Evolutionary conservation across 1,140 invertebrate genomes (phyloP).

Genomic region (Thrips palmi): DNA sequence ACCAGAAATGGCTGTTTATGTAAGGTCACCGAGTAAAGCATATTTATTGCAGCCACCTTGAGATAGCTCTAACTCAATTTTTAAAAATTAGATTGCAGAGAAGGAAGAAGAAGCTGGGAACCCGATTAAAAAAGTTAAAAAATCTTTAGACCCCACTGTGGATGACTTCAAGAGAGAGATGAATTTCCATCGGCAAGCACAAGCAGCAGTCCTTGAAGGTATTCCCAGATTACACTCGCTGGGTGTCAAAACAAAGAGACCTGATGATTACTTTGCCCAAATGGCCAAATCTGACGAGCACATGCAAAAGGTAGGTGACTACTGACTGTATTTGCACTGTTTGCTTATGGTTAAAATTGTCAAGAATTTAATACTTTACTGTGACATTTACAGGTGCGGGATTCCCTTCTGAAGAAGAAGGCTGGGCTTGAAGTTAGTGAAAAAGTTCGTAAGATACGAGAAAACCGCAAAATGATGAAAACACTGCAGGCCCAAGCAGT

Average conservation of each 20-base stretch:
- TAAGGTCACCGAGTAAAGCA: conserved; percentile 25
- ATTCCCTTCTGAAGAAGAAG: conserved; percentile 70
- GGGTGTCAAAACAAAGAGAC: conserved; percentile 58
- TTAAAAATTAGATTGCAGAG: conserved; percentile 1
- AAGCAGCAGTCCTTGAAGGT: conserved; percentile 62
- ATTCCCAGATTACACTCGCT: conserved; percentile 54
- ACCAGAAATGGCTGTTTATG: conserved; percentile 57
- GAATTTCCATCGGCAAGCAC: conserved; percentile 80
- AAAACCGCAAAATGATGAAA: conserved; percentile 85
- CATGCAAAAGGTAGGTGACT: conserved; percentile 68
- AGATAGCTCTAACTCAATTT: not conserved
- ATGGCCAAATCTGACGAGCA: conserved; percentile 96
- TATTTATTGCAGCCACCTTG: not conserved
- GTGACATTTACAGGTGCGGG: conserved; percentile 37
- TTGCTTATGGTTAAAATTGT: not conserved
- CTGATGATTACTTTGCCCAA: conserved; percentile 95
- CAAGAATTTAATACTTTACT: conserved; percentile 3
- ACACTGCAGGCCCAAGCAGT: conserved; percentile 69
- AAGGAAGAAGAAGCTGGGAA: conserved; percentile 15
- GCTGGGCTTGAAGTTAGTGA: conserved; percentile 65
- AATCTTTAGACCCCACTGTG: conserved; percentile 59
- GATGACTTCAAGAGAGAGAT: conserved; percentile 90
- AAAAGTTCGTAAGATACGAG: conserved; percentile 71
- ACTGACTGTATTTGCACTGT: not conserved
- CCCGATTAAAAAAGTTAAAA: conserved; percentile 27